phyloP scores from a whole-genome alignment of 2,888 invertebrate genomes.

The Parnassius glacialis region DNA sequence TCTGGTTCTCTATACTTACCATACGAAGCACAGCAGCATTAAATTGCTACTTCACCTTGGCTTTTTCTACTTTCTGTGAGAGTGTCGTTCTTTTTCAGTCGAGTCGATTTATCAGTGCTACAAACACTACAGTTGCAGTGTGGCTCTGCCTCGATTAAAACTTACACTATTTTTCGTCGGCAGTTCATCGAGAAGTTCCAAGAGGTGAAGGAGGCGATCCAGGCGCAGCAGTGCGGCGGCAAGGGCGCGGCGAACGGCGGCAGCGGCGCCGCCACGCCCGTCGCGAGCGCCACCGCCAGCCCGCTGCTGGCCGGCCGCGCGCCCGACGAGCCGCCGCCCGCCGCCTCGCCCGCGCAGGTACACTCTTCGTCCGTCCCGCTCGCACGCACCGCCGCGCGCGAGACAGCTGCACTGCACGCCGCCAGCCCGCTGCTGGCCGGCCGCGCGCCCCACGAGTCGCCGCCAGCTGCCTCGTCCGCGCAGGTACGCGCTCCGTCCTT shows the following conservation, averaged over 20 bases:
- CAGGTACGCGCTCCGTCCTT: conserved; percentile 87
- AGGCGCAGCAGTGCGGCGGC: conserved; percentile 67
- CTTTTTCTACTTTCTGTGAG: too few relatives aligned
- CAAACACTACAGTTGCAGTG: too few relatives aligned
- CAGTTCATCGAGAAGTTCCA: conserved; percentile 99
- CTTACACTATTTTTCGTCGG: conserved; percentile 7
- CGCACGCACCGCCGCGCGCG: conserved; percentile 86
- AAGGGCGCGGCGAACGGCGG: conserved; percentile 64
- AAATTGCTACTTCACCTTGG: too few relatives aligned
- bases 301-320: conserved; percentile 84
- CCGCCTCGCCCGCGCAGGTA: conserved; percentile 57
- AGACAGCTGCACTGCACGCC: conserved; percentile 86
- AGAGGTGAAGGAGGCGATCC: conserved; percentile 97
- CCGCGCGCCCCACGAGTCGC: conserved; percentile 62
- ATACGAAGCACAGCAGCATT: too few relatives aligned
- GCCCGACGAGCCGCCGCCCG: conserved; percentile 61
- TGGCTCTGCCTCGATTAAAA: too few relatives aligned
- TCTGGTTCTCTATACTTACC: too few relatives aligned
- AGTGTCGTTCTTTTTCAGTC: too few relatives aligned
- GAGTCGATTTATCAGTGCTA: too few relatives aligned
- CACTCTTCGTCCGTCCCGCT: conserved; percentile 92
- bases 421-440: conserved; percentile 59
- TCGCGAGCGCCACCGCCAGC: conserved; percentile 93
- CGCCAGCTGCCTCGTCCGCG: conserved; percentile 53
- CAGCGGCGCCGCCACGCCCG: conserved; percentile 88